These are phyloP conservation scores for Psettodes erumei DNA, from an alignment of 2,113 vertebrate species.

Conservation along the genomic window DNA sequence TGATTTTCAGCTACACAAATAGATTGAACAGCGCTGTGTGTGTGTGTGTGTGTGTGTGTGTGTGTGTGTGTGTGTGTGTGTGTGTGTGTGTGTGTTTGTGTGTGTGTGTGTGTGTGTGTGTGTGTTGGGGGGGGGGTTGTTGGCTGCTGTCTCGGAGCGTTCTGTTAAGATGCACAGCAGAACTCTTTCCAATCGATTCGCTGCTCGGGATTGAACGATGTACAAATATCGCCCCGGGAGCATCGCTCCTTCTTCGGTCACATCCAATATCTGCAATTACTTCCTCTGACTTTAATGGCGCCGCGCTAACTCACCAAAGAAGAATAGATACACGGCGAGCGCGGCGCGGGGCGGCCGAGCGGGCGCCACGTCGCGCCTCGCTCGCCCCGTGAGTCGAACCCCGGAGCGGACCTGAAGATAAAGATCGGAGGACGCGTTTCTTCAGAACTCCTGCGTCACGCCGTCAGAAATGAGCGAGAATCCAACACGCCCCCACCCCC, in stretches of 20 bases:
- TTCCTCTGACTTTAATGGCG: constrained; percentile 47
- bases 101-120: background rate
- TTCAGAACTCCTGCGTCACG: background rate
- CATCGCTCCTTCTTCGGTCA: constrained; percentile 49
- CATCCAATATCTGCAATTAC: constrained; percentile 59
- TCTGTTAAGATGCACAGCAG: constrained; percentile 31
- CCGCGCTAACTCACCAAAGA: constrained; percentile 4
- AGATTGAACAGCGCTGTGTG: too few species aligned
- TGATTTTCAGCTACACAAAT: too few species aligned
- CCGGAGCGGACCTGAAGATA: background rate
- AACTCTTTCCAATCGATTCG: constrained; percentile 60
- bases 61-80: background rate
- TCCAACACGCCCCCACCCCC: background rate
- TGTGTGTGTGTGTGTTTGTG: too few species aligned
- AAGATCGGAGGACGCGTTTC: background rate
- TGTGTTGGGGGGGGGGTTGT: too few species aligned
- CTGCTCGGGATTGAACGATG: constrained; percentile 40
- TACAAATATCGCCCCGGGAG: constrained; percentile 45
- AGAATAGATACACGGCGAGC: constrained; percentile 13
- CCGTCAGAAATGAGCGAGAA: constrained; percentile 20
- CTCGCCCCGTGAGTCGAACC: background rate
- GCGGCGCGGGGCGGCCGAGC: too few species aligned
- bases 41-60: background rate
- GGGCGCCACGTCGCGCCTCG: too few species aligned
- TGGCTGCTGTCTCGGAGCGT: background rate